Conservation (phyloP, 2,113 vertebrate species). For the Neoarius graeffei region DNA sequence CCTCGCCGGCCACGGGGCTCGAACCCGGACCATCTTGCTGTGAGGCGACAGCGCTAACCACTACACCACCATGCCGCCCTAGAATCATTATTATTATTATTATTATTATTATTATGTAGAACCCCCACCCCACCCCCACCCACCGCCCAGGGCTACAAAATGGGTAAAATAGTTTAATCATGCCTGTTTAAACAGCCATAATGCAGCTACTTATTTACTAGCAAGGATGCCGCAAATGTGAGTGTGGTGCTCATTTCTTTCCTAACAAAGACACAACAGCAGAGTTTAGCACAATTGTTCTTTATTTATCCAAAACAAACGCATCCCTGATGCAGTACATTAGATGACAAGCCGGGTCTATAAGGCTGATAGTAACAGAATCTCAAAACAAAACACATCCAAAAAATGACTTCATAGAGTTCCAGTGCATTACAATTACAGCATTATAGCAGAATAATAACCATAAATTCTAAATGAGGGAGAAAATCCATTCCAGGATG, state of each 20-base stretch:
- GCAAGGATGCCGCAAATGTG: background rate
- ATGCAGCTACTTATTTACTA: background rate
- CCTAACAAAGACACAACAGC: background rate
- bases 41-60: too few relatives aligned
- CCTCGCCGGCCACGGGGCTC: too few relatives aligned
- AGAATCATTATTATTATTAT: too few relatives aligned
- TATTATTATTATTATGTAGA: too few relatives aligned
- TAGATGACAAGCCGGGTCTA: constrained; percentile 36
- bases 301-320: constrained; percentile 67
- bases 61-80: too few relatives aligned
- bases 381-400: constrained; percentile 30
- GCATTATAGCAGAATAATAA: constrained; percentile 52
- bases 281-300: background rate
- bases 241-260: background rate
- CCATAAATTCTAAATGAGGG: background rate
- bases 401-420: constrained; percentile 44
- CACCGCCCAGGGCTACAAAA: background rate
- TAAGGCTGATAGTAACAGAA: constrained; percentile 29
- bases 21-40: too few relatives aligned
- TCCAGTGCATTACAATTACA: constrained; percentile 62
- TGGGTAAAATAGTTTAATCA: background rate
- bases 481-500: background rate
- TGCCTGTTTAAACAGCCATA: background rate
- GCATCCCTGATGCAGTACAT: constrained; percentile 47
- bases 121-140: too few relatives aligned